Base-by-base conservation (phyloP, 2,797 vertebrate genomes). In the Harpagifer antarcticus region DNA sequence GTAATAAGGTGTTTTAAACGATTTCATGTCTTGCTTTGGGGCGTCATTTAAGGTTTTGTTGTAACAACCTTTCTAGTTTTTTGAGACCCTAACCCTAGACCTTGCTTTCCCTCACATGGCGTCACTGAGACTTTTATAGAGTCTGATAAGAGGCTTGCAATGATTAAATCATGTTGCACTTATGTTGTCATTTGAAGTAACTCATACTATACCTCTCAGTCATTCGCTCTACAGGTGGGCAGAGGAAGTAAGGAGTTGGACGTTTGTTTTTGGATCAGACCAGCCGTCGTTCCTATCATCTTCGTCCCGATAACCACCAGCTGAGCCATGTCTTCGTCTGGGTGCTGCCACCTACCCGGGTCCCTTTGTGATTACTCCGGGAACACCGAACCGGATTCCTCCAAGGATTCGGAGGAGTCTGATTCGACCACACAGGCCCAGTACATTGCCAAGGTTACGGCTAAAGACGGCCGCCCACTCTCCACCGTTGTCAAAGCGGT, bases 331-430 rank as follows among this genome's bases (percentile, higher is more conserved):
- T 98, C 96, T 77, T 96, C 96, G 0, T 95, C 97, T 0, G 96
- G 98, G 74, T 99, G 97, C 93, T 98, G 96, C 94, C 97, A 98
- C 91, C 95, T 98, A 68, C 97, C 97, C 0, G 97, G 96, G 82
- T 98, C 97, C 68, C 94, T 98, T 16, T 99, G 97, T 3, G 97
- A 98, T 91, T 98, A 97, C 87, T 96, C 97, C 0, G 94, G 96
- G 52, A 96, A 83, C 52, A 62, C 91, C 2, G 92, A 94, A 13
- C 90, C 96, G 0, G 92, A 96, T 56, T 95, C 97, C 88, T 95
- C 97, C 76, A 98, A 99, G 90, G 95, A 96, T 0, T 95, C 97
- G 77, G 96, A 97, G 90, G 96, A 97, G 64, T 91, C 96, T 0
- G 96, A 94, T 78, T 91, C 96, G 48, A 85, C 95, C 0, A 87